phyloP scores from a whole-genome alignment of 2,888 invertebrate species.

The Neoascia interrupta region DNA sequence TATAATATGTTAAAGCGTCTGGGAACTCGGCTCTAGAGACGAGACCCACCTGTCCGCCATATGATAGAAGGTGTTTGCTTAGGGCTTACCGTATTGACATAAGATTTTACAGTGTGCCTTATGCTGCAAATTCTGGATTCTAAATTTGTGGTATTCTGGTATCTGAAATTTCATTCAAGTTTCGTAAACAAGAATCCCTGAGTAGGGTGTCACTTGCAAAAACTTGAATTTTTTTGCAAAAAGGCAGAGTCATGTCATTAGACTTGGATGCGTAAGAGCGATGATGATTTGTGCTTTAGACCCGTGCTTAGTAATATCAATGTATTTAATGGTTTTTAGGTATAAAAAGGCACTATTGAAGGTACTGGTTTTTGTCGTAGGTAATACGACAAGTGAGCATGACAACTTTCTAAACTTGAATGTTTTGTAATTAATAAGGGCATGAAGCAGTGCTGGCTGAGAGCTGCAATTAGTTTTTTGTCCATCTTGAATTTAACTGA shows the following conservation, averaged over 20 bases:
- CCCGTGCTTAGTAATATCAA: conserved; percentile 9
- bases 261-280: conserved; percentile 18
- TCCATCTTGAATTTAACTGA: too few relatives aligned
- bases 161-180: too few relatives aligned
- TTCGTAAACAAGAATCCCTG: conserved; percentile 5
- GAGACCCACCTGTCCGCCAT: conserved; percentile 29
- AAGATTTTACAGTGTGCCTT: too few relatives aligned
- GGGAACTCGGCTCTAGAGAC: neutral
- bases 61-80: too few relatives aligned
- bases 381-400: neutral
- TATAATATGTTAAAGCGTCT: conserved; percentile 37
- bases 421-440: too few relatives aligned
- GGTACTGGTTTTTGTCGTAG: too few relatives aligned
- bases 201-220: conserved; percentile 36
- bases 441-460: too few relatives aligned
- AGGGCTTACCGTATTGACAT: too few relatives aligned
- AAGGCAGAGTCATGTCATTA: conserved; percentile 43
- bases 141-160: too few relatives aligned
- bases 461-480: too few relatives aligned
- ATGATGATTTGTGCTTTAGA: conserved; percentile 12
- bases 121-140: too few relatives aligned
- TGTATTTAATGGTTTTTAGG: conserved; percentile 38
- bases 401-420: neutral
- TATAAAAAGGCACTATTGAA: too few relatives aligned
- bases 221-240: conserved; percentile 46